Evolutionary conservation across 2,113 vertebrate species (phyloP).

Genomic region (Heloderma charlesbogerti): DNA sequence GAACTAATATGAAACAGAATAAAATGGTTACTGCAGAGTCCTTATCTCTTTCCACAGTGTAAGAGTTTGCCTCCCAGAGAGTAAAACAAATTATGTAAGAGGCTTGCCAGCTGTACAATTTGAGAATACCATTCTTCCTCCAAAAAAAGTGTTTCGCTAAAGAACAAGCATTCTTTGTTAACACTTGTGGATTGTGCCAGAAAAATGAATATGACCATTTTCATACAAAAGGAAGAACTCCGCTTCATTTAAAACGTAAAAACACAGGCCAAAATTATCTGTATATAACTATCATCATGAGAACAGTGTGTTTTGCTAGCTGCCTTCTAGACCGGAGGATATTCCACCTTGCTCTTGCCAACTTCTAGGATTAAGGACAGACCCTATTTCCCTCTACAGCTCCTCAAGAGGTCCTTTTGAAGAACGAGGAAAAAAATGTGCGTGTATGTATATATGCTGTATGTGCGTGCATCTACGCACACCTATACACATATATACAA

Average conservation of each 20-base stretch:
- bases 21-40: conserved; percentile 47
- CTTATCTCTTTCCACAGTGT: background rate
- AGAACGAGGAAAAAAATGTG: too few species aligned
- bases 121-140: conserved; percentile 51
- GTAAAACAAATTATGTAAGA: conserved; percentile 62
- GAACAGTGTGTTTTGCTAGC: background rate
- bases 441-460: too few species aligned
- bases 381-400: background rate
- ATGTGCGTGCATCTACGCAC: too few species aligned
- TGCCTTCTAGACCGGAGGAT: background rate
- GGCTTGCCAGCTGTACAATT: conserved; percentile 65
- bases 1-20: conserved; percentile 18
- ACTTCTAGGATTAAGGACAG: background rate
- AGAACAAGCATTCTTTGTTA: conserved; percentile 69
- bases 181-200: conserved; percentile 44
- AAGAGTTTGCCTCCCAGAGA: conserved; percentile 60
- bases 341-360: background rate
- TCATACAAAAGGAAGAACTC: background rate
- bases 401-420: too few species aligned
- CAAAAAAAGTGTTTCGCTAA: conserved; percentile 45
- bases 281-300: background rate
- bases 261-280: background rate
- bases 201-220: conserved; percentile 31
- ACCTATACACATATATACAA: too few species aligned
- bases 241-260: background rate